These are phyloP conservation scores for Ispidina lecontei DNA, from an alignment of 2,797 vertebrate genomes.

Conservation along the genomic window DNA sequence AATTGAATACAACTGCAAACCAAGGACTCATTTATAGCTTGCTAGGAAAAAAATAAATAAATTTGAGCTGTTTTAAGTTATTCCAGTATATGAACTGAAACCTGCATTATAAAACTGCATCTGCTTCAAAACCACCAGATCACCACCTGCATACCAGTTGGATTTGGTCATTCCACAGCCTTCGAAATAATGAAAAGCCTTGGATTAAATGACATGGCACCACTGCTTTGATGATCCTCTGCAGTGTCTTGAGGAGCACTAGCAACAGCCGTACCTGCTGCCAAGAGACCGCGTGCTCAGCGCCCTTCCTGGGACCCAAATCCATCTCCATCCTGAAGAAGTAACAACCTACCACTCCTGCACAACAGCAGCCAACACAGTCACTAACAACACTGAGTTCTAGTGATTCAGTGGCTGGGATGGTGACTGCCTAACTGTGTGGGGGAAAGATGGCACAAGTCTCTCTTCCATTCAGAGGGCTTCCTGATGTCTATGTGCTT, in stretches of 20 bases:
- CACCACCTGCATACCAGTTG: constrained; percentile 49
- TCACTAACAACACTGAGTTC: neutral
- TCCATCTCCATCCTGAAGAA: neutral
- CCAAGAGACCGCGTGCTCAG: neutral
- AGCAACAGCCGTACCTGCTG: neutral
- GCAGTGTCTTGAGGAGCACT: neutral
- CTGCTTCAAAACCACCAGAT: constrained; percentile 53
- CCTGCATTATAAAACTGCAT: constrained; percentile 69
- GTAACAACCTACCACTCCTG: neutral
- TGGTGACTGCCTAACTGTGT: rapidly evolving
- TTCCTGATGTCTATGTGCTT: rapidly evolving
- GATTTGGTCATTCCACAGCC: constrained; percentile 56
- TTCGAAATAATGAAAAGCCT: constrained; percentile 65
- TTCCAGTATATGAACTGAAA: constrained; percentile 66
- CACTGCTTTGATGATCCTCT: constrained; percentile 23
- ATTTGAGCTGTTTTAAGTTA: constrained; percentile 60
- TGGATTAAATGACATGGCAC: constrained; percentile 34
- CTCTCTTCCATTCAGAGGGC: neutral
- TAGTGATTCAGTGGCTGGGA: neutral
- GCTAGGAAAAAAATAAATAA: constrained; percentile 47
- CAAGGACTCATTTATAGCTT: constrained; percentile 67
- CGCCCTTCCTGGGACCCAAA: neutral
- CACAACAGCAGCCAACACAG: neutral
- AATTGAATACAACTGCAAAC: constrained; percentile 71
- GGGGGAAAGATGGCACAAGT: rapidly evolving